phyloP scores from a whole-genome alignment of 2,113 vertebrate genomes.

The Tetraodon nigroviridis region DNA sequence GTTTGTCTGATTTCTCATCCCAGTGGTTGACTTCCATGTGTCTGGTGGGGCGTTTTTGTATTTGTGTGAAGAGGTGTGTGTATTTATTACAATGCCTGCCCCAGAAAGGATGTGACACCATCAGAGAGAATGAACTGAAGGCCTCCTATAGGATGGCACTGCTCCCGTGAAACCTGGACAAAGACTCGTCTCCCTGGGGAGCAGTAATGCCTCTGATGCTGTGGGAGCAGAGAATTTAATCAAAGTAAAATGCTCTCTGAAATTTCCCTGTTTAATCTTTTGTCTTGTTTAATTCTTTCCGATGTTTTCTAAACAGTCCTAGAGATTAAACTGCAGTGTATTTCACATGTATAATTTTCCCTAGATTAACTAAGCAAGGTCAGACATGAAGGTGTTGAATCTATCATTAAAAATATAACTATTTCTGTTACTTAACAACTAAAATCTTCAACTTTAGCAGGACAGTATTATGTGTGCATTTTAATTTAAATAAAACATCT shows the following conservation, averaged over 20 bases:
- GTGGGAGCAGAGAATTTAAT: neutral
- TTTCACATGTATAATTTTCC: too few relatives aligned
- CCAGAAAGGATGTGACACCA: slow-evolving; percentile 1
- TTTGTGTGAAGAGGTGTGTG: neutral
- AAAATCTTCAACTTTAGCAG: too few relatives aligned
- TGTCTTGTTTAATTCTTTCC: slow-evolving; percentile 6
- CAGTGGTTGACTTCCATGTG: slow-evolving; percentile 1
- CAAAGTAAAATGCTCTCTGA: neutral
- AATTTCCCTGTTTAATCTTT: slow-evolving; percentile 4
- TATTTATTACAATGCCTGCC: neutral
- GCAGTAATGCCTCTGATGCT: slow-evolving; percentile 3
- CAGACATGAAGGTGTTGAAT: too few relatives aligned
- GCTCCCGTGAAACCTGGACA: slow-evolving; percentile 8
- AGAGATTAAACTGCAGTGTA: too few relatives aligned
- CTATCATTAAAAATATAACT: too few relatives aligned
- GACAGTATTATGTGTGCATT: too few relatives aligned
- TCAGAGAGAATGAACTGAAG: slow-evolving; percentile 3
- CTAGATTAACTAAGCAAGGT: too few relatives aligned
- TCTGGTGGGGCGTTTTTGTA: neutral
- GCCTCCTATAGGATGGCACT: neutral
- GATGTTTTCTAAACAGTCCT: too few relatives aligned
- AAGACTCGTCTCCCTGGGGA: slow-evolving; percentile 7
- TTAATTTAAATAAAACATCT: too few relatives aligned
- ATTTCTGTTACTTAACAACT: too few relatives aligned
- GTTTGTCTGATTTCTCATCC: slow-evolving; percentile 11